Percentiles rank a stretch among this genome's conserved stretches.
Conservation (phyloP, 2,113 vertebrate species). For the Pluvianellus socialis region DNA sequence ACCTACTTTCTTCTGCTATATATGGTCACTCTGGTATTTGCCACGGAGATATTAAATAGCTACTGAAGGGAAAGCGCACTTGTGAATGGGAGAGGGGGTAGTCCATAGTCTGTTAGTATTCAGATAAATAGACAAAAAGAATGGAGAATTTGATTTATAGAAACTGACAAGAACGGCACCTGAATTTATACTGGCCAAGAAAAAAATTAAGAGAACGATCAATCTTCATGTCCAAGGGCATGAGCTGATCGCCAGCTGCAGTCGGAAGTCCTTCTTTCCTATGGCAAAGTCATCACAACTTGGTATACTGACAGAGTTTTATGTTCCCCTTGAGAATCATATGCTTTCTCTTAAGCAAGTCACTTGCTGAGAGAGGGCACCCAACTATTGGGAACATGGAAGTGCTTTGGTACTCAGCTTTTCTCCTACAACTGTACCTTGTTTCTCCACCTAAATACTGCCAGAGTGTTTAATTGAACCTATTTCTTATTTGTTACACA, state of each 20-base stretch:
- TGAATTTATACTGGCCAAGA: background rate
- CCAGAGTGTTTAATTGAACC: background rate
- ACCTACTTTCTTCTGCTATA: background rate
- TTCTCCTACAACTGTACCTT: background rate
- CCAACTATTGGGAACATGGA: background rate
- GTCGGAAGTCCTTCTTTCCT: background rate
- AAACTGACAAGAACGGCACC: background rate
- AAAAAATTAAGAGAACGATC: background rate
- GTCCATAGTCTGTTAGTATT: background rate
- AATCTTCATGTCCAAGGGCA: background rate
- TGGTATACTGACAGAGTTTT: background rate
- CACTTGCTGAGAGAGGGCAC: background rate
- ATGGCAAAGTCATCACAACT: background rate
- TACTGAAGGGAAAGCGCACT: background rate
- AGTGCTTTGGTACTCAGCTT: background rate
- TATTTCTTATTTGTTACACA: constrained; percentile 45
- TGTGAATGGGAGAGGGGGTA: background rate
- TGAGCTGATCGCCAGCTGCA: background rate
- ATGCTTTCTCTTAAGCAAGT: background rate
- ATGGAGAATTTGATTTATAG: background rate
- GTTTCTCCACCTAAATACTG: background rate
- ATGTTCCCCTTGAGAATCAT: background rate
- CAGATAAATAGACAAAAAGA: background rate
- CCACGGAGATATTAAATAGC: background rate
- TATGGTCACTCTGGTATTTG: background rate